A percentile compares a stretch with the other conserved stretches of the same genome.
phyloP scores from a whole-genome alignment of 2,888 invertebrate genomes.

The Zeuzera pyrina region DNA sequence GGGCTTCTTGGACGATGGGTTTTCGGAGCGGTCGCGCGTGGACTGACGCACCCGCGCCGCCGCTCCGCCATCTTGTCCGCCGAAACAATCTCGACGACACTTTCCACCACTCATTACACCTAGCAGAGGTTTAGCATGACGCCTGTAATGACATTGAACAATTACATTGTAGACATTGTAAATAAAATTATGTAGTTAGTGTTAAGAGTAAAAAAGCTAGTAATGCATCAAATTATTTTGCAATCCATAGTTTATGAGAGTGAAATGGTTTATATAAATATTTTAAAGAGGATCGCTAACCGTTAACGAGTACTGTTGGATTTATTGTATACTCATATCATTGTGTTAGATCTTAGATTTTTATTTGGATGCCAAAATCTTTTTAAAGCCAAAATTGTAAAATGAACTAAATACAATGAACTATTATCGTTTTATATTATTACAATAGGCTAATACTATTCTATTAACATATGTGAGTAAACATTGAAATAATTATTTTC shows the following conservation, averaged over 20 bases:
- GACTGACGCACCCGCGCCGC: slow-evolving; percentile 40
- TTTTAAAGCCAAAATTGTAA: too few species aligned
- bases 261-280: slow-evolving; percentile 21
- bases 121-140: slow-evolving; percentile 26
- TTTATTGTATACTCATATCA: slow-evolving; percentile 31
- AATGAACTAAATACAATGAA: too few species aligned
- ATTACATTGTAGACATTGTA: slow-evolving; percentile 59
- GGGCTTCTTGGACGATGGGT: slow-evolving; percentile 50
- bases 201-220: slow-evolving; percentile 61
- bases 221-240: slow-evolving; percentile 61
- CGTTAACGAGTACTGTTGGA: slow-evolving; percentile 44
- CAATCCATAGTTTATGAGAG: slow-evolving; percentile 54
- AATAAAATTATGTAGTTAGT: slow-evolving; percentile 63
- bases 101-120: slow-evolving; percentile 1
- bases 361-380: slow-evolving; percentile 52
- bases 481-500: too few species aligned
- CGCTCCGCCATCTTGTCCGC: slow-evolving; percentile 3
- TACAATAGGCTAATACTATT: too few species aligned
- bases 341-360: slow-evolving; percentile 38
- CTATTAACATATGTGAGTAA: too few species aligned
- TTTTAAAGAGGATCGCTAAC: slow-evolving; percentile 32
- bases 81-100: not conserved
- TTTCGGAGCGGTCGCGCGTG: slow-evolving; percentile 51
- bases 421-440: too few species aligned
- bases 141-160: slow-evolving; percentile 50